Evolutionary conservation across 2,888 invertebrate species (phyloP).

Genomic region (Platycheirus albimanus): DNA sequence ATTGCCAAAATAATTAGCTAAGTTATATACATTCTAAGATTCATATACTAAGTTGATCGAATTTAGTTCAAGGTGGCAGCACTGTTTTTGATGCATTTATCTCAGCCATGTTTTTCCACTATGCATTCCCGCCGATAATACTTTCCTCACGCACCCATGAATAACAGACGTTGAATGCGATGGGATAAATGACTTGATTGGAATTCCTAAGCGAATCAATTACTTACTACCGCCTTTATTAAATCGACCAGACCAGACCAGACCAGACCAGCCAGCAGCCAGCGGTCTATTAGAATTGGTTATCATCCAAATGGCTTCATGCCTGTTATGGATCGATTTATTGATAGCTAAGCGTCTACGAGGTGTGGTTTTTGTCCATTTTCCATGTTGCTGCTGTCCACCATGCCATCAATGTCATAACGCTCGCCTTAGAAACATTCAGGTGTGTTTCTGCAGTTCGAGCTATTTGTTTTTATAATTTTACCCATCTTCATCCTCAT

Average conservation of each 20-base stretch:
- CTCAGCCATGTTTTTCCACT: background rate
- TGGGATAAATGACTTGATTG: conserved; percentile 39
- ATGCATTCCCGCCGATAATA: conserved; percentile 8
- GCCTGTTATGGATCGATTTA: too few species aligned
- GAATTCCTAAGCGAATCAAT: conserved; percentile 48
- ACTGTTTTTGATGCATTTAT: conserved; percentile 4
- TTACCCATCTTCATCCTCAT: conserved; percentile 49
- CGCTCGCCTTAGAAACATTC: conserved; percentile 15
- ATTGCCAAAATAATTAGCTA: too few species aligned
- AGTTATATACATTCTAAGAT: too few species aligned
- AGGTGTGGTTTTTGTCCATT: conserved; percentile 28
- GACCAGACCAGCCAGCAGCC: too few species aligned
- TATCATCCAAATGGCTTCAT: conserved; percentile 30
- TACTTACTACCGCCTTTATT: conserved; percentile 16
- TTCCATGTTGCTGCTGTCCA: background rate
- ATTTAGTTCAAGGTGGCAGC: background rate
- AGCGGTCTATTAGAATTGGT: conserved; percentile 45
- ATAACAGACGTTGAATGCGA: background rate
- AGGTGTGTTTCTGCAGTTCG: conserved; percentile 21
- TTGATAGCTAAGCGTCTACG: background rate
- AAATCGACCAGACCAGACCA: too few species aligned
- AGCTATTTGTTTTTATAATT: conserved; percentile 60
- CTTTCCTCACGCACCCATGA: conserved; percentile 31
- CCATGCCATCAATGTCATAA: conserved; percentile 50
- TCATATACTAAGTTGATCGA: too few species aligned